Conservation (phyloP, 1,140 invertebrate genomes). For the Drosophila parvula region DNA sequence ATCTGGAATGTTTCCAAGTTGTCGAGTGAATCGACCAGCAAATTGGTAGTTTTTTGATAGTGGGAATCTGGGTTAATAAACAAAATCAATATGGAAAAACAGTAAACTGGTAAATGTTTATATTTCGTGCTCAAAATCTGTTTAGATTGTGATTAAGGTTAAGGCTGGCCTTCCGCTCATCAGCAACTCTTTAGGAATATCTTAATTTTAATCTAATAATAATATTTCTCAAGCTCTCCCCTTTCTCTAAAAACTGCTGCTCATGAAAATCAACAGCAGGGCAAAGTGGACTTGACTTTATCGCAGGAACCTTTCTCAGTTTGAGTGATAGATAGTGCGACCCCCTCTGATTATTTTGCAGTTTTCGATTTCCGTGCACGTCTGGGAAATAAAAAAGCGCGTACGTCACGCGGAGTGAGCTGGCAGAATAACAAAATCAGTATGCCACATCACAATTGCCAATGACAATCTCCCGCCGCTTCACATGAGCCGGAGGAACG, state of each 20-base stretch:
- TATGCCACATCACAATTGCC: constrained; percentile 34
- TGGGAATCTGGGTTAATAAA: neutral
- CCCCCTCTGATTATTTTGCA: constrained; percentile 5
- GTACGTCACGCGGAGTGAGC: constrained; percentile 45
- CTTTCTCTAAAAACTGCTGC: neutral
- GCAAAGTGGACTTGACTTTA: neutral
- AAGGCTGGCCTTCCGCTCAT: neutral
- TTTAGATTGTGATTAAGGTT: neutral
- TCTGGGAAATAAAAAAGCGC: constrained; percentile 52
- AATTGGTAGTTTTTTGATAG: neutral
- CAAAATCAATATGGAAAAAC: neutral
- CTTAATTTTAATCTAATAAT: neutral
- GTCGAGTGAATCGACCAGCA: too few species aligned
- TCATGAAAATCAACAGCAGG: neutral
- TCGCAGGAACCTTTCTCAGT: neutral
- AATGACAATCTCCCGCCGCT: constrained; percentile 30
- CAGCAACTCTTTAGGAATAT: too few species aligned
- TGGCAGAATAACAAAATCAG: constrained; percentile 45
- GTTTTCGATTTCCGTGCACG: constrained; percentile 46
- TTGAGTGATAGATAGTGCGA: constrained; percentile 26
- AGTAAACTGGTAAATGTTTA: neutral
- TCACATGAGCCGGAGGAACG: constrained; percentile 17
- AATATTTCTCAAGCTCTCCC: neutral
- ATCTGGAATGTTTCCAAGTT: constrained; percentile 15
- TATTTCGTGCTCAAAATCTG: neutral